phyloP scores from a whole-genome alignment of 1,140 invertebrate species.

The Drosophila neocordata region DNA sequence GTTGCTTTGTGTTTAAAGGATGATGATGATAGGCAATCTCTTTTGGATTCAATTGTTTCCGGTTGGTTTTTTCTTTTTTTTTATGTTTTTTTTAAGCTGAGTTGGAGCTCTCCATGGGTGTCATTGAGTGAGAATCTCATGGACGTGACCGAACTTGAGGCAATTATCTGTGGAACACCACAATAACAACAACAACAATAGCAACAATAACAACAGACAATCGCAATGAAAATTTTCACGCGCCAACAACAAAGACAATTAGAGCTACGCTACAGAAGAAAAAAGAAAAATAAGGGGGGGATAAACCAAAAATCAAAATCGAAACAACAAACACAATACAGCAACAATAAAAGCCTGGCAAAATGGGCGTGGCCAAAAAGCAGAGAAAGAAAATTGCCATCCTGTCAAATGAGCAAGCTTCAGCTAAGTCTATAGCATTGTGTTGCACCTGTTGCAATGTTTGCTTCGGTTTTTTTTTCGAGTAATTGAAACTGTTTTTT shows the following conservation, averaged over 20 bases:
- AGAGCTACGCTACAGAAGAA: conserved; percentile 24
- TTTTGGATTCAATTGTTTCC: conserved; percentile 47
- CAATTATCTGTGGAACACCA: conserved; percentile 47
- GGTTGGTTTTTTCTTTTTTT: conserved; percentile 6
- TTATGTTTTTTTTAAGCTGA: not conserved
- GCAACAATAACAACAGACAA: conserved; percentile 41
- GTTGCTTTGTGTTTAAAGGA: conserved; percentile 13
- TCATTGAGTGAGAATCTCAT: conserved; percentile 49
- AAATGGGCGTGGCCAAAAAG: conserved; percentile 46
- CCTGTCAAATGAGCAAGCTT: conserved; percentile 49
- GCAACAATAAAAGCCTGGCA: conserved; percentile 28
- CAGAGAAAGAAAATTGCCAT: conserved; percentile 44
- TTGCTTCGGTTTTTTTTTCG: conserved; percentile 14
- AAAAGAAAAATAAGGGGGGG: conserved; percentile 6
- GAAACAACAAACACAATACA: not conserved
- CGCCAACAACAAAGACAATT: conserved; percentile 48
- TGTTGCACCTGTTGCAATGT: conserved; percentile 30
- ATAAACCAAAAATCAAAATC: not conserved
- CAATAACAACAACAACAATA: conserved; percentile 33
- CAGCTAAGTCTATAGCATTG: conserved; percentile 13
- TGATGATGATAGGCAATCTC: conserved; percentile 27
- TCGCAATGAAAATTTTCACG: conserved; percentile 61
- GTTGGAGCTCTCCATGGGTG: conserved; percentile 21
- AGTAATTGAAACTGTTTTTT: conserved; percentile 63
- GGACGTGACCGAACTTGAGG: conserved; percentile 50